Evolutionary conservation across 2,113 vertebrate species (phyloP).

Genomic region (Hippopotamus amphibius): DNA sequence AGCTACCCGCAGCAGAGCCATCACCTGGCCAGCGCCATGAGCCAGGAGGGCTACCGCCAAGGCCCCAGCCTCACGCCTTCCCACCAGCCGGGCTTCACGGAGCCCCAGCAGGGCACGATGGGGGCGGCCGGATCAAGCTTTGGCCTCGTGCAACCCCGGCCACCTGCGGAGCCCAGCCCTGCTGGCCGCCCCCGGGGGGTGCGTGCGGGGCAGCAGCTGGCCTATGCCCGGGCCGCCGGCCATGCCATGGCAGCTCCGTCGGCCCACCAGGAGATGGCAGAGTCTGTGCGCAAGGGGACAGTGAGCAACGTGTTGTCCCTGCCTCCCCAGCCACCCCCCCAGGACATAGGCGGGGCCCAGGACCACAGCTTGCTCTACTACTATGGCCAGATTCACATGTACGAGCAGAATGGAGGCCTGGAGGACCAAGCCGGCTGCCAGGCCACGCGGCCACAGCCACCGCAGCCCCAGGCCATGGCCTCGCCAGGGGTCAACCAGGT

Average conservation of each 20-base stretch:
- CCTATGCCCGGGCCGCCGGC: conserved; percentile 87
- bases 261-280: conserved; percentile 85
- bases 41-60: conserved; percentile 86
- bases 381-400: conserved; percentile 95
- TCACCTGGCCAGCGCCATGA: conserved; percentile 79
- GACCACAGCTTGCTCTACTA: conserved; percentile 90
- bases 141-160: conserved; percentile 91
- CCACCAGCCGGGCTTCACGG: conserved; percentile 86
- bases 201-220: conserved; percentile 87
- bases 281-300: conserved; percentile 90
- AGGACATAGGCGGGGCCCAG: conserved; percentile 75
- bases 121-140: conserved; percentile 77
- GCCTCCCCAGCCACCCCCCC: conserved; percentile 80
- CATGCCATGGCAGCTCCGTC: conserved; percentile 80
- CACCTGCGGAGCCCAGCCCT: conserved; percentile 90
- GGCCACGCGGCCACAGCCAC: conserved; percentile 76
- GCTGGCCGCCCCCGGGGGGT: conserved; percentile 86
- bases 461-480: conserved; percentile 88
- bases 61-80: conserved; percentile 82
- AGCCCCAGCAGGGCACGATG: conserved; percentile 83
- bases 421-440: conserved; percentile 86
- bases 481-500: conserved; percentile 97
- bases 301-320: conserved; percentile 72
- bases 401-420: conserved; percentile 88
- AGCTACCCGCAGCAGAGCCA: conserved; percentile 87